A percentile compares a stretch with the other conserved stretches of the same genome.
Evolutionary conservation across 2,113 vertebrate species (phyloP).

Genomic region (Ancistrus triradiatus): DNA sequence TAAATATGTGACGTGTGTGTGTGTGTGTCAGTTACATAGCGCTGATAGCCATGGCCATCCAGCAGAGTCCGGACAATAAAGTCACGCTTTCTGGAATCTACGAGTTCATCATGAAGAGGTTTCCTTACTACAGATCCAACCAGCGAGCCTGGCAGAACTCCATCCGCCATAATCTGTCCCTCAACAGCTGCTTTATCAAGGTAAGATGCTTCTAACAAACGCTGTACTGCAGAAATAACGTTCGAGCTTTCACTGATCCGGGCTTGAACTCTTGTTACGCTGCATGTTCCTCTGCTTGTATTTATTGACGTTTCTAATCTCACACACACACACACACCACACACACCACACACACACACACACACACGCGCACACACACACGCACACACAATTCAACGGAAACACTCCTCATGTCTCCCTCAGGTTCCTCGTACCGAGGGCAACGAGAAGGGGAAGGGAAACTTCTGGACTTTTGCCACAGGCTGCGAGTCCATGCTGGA

Average conservation of each 20-base stretch:
- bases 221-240: neutral
- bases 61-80: constrained; percentile 90
- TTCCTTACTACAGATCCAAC: constrained; percentile 95
- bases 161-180: constrained; percentile 94
- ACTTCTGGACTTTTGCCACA: constrained; percentile 93
- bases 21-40: constrained; percentile 85
- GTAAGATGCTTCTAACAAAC: constrained; percentile 56
- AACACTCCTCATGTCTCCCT: neutral
- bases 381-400: neutral
- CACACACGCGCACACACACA: constrained; percentile 2
- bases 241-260: neutral
- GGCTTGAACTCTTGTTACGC: neutral
- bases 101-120: constrained; percentile 95
- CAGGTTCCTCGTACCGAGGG: constrained; percentile 94
- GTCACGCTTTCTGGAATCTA: constrained; percentile 96
- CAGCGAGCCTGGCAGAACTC: constrained; percentile 99
- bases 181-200: constrained; percentile 98
- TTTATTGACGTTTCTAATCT: neutral
- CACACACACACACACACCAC: neutral
- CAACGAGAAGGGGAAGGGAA: constrained; percentile 93
- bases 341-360: neutral
- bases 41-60: constrained; percentile 97
- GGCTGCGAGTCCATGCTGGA: constrained; percentile 96
- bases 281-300: neutral
- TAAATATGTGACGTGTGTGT: no score